phyloP scores from a whole-genome alignment of 2,888 invertebrate genomes.

The Brenthis daphne region DNA sequence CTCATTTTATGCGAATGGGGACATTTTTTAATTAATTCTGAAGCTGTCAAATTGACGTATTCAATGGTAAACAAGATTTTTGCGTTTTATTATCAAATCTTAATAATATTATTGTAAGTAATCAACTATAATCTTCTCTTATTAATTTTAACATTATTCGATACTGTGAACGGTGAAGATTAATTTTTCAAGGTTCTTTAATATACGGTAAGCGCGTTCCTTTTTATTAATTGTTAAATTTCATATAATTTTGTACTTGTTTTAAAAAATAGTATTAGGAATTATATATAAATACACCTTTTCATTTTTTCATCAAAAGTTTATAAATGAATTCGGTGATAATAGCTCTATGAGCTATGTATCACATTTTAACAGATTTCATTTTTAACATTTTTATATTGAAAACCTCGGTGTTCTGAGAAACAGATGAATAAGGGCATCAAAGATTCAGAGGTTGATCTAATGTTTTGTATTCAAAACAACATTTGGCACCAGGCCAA shows the following conservation, averaged over 20 bases:
- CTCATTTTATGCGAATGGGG: neutral
- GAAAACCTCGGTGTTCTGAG: neutral
- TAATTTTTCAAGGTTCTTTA: conserved; percentile 18
- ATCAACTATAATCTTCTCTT: neutral
- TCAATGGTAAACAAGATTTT: conserved; percentile 30
- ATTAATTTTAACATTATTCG: neutral
- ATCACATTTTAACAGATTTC: too few species aligned
- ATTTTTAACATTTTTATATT: neutral
- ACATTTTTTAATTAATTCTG: conserved; percentile 3
- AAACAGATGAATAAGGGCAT: conserved; percentile 6
- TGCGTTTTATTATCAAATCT: conserved; percentile 5
- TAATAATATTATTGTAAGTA: conserved; percentile 1
- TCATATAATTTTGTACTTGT: too few species aligned
- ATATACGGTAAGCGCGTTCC: conserved; percentile 26
- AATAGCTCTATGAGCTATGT: too few species aligned
- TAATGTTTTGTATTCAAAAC: conserved; percentile 59
- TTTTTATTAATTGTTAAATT: neutral
- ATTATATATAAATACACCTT: too few species aligned
- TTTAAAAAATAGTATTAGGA: too few species aligned
- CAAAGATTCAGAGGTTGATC: conserved; percentile 8
- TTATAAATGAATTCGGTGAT: too few species aligned
- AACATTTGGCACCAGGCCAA: conserved; percentile 64
- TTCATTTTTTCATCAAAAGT: too few species aligned
- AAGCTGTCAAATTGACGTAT: conserved; percentile 29
- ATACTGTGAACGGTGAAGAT: conserved; percentile 19